Base-by-base conservation (phyloP, 2,888 invertebrate species). In the Eurois occulta region DNA sequence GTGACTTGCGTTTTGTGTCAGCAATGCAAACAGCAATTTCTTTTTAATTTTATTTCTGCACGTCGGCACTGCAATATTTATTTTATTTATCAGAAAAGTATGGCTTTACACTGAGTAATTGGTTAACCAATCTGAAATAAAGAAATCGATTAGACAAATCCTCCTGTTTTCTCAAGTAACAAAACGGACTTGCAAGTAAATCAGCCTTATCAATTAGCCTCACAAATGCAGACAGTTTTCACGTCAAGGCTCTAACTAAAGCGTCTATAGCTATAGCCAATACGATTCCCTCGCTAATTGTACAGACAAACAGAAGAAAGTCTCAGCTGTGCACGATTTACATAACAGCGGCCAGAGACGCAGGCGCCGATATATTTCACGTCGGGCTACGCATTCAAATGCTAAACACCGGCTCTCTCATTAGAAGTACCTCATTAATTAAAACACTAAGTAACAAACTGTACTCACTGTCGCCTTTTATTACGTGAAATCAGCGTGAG, bases 261-360 rank as follows among this genome's bases (percentile, higher is more conserved):
- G 24, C 16, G 43, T 52, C 35, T 77, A 32, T 21, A 80, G 60
- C 35, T 77, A 32, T 21, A 80, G 60, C 76, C 78, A 74, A 90
- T 87, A 87, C 85, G 83, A 89, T 87, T 87, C 76, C 48, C 77
- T 84, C 87, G 90, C 87, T 91, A 92, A 93, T 91, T 89, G 86
- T 80, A 55, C 80, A 78, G 77, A 87, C 89, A 90, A 90, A 91
- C 90, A 91, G 88, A 92, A 91, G 93, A 93, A 93, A 93, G 93
- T 93, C 80, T 81, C 85, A 83, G 85, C 86, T 88, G 90, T 81
- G 81, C 81, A 78, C 84, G 83, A 91, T 93, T 93, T 93, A 91
- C 92, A 92, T 93, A 92, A 93, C 83, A 83, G 78, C 52, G 82
- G 41, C 46, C 66, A 64, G 77, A 78, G 78, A 76, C 78, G 74